phyloP scores from a whole-genome alignment of 1,140 invertebrate genomes.

The Acyrthosiphon pisum region DNA sequence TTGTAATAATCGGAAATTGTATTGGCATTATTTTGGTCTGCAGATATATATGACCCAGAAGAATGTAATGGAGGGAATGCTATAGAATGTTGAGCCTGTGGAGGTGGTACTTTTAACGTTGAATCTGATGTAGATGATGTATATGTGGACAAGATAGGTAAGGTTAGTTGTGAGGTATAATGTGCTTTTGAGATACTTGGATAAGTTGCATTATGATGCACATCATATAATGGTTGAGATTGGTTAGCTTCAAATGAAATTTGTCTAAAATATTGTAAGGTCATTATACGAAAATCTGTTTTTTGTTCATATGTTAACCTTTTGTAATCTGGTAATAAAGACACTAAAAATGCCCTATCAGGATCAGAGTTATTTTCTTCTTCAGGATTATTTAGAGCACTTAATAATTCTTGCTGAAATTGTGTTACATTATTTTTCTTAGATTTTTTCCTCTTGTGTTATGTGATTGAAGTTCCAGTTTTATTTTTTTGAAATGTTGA shows the following conservation, averaged over 20 bases:
- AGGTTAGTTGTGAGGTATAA: no score
- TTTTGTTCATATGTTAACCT: not conserved
- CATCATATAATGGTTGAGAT: not conserved
- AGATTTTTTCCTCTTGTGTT: not conserved
- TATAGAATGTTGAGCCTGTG: no score
- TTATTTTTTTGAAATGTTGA: no score
- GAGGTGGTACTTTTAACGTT: no score
- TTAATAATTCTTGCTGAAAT: not conserved
- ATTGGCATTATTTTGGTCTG: no score
- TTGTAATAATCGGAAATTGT: no score
- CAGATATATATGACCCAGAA: no score
- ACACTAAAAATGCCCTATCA: not conserved
- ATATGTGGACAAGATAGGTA: no score
- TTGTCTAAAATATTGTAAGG: not conserved
- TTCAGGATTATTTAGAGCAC: not conserved
- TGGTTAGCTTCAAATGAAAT: not conserved
- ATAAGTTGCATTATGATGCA: no score
- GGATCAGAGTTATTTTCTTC: not conserved
- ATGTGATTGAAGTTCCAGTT: not conserved
- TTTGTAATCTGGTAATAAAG: slow-evolving; percentile 2
- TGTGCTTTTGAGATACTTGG: no score
- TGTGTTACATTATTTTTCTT: not conserved
- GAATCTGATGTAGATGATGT: no score
- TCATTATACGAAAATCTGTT: not conserved
- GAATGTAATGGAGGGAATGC: no score